phyloP scores from a whole-genome alignment of 2,113 vertebrate genomes.

The Malurus cyaneus region DNA sequence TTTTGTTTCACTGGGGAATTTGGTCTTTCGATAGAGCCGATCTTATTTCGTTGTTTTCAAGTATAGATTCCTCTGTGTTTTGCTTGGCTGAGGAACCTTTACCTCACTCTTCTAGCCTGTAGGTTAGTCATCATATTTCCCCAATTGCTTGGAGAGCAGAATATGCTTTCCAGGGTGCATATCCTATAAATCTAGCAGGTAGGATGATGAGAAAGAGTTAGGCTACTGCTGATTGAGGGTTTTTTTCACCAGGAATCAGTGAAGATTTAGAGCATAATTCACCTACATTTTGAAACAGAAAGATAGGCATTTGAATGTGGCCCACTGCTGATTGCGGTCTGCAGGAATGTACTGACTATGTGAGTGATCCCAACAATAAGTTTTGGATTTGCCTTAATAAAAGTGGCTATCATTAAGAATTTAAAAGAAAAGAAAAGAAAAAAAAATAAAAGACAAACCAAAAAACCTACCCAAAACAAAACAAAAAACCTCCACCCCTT shows the following conservation, averaged over 20 bases:
- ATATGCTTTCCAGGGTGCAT: neutral
- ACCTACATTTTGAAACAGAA: neutral
- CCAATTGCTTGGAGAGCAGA: neutral
- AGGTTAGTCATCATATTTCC: neutral
- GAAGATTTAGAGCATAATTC: neutral
- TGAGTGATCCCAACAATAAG: neutral
- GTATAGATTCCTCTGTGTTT: slow-evolving; percentile 18
- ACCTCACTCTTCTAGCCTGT: neutral
- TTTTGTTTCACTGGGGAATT: slow-evolving; percentile 6
- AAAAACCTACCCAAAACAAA: no score
- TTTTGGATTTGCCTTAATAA: neutral
- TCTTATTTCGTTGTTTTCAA: slow-evolving; percentile 2
- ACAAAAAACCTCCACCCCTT: fast-evolving
- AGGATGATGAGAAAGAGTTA: neutral
- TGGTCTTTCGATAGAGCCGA: fast-evolving
- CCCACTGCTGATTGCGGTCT: neutral
- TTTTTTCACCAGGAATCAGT: neutral
- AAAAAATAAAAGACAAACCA: fast-evolving
- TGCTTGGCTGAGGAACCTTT: slow-evolving; percentile 13
- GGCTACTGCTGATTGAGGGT: neutral
- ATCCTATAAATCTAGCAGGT: neutral
- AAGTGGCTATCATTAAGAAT: neutral
- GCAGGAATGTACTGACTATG: neutral
- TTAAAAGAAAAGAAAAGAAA: neutral
- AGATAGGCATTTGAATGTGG: neutral